phyloP scores from a whole-genome alignment of 2,113 vertebrate species.

The Dascyllus trimaculatus region DNA sequence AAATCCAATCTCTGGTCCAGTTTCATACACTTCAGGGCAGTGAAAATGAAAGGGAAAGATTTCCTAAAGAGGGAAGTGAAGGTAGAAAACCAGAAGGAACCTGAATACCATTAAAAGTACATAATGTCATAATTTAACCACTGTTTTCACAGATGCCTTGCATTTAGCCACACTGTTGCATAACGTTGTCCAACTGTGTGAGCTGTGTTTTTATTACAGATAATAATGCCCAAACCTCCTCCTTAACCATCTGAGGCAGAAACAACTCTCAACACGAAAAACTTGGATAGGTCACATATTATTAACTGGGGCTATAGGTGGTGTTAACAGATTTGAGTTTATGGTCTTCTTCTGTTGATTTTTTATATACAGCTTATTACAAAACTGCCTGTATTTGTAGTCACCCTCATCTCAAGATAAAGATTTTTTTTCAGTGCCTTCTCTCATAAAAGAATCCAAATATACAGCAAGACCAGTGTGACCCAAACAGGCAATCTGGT shows the following conservation, averaged over 20 bases:
- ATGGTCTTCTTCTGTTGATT: not conserved
- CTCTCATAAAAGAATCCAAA: constrained; percentile 18
- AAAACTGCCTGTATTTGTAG: not conserved
- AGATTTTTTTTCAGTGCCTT: not conserved
- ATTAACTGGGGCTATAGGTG: not conserved
- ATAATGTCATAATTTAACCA: constrained; percentile 6
- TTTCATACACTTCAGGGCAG: constrained; percentile 2
- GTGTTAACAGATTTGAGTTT: not conserved
- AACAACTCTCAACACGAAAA: not conserved
- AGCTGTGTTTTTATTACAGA: constrained; percentile 17
- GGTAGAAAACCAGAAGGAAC: constrained; percentile 5
- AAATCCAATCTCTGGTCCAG: not conserved
- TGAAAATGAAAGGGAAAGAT: not conserved
- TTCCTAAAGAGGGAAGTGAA: not conserved
- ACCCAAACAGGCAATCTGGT: constrained; percentile 25
- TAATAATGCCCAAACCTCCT: constrained; percentile 49
- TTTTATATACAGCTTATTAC: not conserved
- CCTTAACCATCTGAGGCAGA: constrained; percentile 15
- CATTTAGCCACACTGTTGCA: constrained; percentile 38
- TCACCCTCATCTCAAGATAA: not conserved
- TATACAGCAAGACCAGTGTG: constrained; percentile 1
- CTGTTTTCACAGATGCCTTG: not conserved
- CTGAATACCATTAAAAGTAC: not conserved
- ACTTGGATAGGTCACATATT: not conserved
- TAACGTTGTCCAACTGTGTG: not conserved